These are phyloP conservation scores for Larimichthys crocea DNA, from an alignment of 2,113 vertebrate species.

Conservation along the genomic window DNA sequence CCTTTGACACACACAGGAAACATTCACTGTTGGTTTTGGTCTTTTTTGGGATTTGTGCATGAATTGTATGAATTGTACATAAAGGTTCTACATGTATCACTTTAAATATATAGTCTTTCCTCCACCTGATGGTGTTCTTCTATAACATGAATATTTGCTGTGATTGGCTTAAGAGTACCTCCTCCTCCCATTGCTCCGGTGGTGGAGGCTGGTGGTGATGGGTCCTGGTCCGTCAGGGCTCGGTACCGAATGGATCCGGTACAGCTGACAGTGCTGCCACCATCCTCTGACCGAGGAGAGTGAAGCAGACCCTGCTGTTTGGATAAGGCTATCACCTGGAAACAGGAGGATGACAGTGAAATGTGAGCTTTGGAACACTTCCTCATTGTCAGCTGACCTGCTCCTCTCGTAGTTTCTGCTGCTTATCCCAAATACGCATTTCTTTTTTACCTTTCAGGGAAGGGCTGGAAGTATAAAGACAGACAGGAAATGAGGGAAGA, in stretches of 20 bases:
- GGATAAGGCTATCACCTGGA: constrained; percentile 92
- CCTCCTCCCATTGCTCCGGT: constrained; percentile 70
- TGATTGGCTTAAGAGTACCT: constrained; percentile 42
- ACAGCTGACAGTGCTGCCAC: constrained; percentile 91
- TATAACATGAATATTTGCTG: no score
- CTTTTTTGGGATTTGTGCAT: no score
- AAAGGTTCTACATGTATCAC: no score
- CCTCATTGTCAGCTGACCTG: not conserved
- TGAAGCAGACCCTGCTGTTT: constrained; percentile 94
- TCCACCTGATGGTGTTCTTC: no score
- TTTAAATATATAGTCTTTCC: no score
- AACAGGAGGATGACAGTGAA: not conserved
- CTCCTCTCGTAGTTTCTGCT: not conserved
- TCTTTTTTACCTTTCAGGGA: not conserved
- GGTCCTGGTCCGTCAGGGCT: constrained; percentile 92
- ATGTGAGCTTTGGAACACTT: not conserved
- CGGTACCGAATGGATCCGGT: constrained; percentile 94
- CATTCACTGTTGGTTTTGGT: no score
- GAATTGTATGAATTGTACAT: no score
- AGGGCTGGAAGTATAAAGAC: not conserved
- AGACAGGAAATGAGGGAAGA: not conserved
- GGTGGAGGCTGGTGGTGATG: constrained; percentile 79
- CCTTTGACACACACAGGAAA: not conserved
- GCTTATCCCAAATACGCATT: not conserved
- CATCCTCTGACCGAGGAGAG: constrained; percentile 87